Base-by-base conservation (phyloP, 2,113 vertebrate species). In the Elgaria multicarinata region DNA sequence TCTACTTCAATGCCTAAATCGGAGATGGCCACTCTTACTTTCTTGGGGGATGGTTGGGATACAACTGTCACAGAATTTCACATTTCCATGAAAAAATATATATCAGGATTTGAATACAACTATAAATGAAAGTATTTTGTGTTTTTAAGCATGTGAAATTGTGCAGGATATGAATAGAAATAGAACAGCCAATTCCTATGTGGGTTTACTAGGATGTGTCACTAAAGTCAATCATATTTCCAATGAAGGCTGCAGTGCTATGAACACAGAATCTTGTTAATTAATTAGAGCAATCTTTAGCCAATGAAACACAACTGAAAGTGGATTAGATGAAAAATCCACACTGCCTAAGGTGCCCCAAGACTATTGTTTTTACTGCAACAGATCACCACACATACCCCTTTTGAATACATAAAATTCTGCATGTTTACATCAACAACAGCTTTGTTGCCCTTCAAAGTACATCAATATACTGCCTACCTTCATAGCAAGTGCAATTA, bases 401-500 rank as follows among this genome's bases (percentile, higher is more conserved):
- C 79, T 36, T 74, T 44, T 26, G 33, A 50, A 53, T 67, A 77
- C 0, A 46, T 33, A 39, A 20, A 22, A 74, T 33, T 8, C 66
- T 14, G 90, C 75, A 92, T 82, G 80, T 84, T 14, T 77, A 81
- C 14, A 83, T 80, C n/a, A 3, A 64, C 79, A 72, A 69, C 16
- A 64, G 5, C n/a, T 75, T 85, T 81, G 4, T 7, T 39, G 67
- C 1, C 14, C 89, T 90, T 80, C 26, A 84, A 87, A 9, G 46
- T 33, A 86, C 71, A 31, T 74, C 79, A 83, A 13, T 13, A 50
- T 3, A 66, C 20, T 44, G 39, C 81, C 1, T 95, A 99, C 99
- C 98, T 99, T 99, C 98, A 99, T 99, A 71, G 98, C 98, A 77
- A 99, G 98, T 4, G 99, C 98, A 42, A 99, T 97, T 92, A 99